A percentile compares a stretch with the other conserved stretches of the same genome.
Evolutionary conservation across 2,888 invertebrate genomes (phyloP).

Genomic region (Tromatobia lineatoria): DNA sequence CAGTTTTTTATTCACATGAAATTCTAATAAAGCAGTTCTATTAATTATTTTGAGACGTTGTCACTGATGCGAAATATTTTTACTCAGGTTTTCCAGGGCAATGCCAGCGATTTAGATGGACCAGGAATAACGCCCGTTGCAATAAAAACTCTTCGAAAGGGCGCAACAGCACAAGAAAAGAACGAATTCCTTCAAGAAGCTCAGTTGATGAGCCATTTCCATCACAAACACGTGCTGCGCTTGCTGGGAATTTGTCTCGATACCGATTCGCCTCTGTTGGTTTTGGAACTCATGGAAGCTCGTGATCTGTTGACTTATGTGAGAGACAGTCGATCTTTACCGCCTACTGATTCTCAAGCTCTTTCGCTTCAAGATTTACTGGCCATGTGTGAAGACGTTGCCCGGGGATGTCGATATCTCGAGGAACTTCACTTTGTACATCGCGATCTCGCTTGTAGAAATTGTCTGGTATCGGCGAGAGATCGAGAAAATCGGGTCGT

Average conservation of each 20-base stretch:
- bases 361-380: conserved; percentile 94
- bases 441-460: conserved; percentile 97
- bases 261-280: conserved; percentile 96
- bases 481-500: conserved; percentile 91
- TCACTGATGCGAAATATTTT: not conserved
- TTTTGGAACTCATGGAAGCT: conserved; percentile 99
- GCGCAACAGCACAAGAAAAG: conserved; percentile 95
- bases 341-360: conserved; percentile 88
- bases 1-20: conserved; percentile 16
- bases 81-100: conserved; percentile 92
- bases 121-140: conserved; percentile 92
- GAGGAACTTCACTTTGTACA: conserved; percentile 99
- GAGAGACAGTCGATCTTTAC: conserved; percentile 91
- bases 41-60: too few relatives aligned
- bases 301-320: conserved; percentile 97
- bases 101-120: conserved; percentile 90
- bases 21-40: too few relatives aligned
- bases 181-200: conserved; percentile 98
- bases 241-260: conserved; percentile 98
- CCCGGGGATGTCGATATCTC: conserved; percentile 97
- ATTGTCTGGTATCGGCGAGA: conserved; percentile 94
- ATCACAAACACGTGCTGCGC: conserved; percentile 97
- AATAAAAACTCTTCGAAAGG: conserved; percentile 97
- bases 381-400: conserved; percentile 97
- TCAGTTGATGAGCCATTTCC: conserved; percentile 98